phyloP scores from a whole-genome alignment of 2,797 vertebrate genomes.

The Acrocephalus scirpaceus region DNA sequence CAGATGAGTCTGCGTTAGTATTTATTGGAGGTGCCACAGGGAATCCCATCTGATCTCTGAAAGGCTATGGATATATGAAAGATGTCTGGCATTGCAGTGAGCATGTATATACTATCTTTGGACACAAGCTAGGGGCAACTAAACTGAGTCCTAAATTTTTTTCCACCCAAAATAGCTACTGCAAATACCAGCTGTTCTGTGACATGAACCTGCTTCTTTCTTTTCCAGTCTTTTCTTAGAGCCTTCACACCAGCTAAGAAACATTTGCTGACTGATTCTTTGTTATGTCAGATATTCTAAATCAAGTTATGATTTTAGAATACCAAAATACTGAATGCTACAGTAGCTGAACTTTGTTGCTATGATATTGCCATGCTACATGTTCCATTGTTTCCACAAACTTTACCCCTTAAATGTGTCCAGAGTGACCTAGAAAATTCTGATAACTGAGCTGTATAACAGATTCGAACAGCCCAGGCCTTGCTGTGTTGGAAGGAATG shows the following conservation, averaged over 20 bases:
- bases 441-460: background rate
- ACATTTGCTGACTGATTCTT: background rate
- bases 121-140: accelerated
- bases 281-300: background rate
- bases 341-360: background rate
- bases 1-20: background rate
- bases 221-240: background rate
- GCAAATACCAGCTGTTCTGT: background rate
- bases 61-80: background rate
- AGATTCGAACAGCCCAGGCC: background rate
- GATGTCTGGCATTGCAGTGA: background rate
- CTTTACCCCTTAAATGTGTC: background rate
- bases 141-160: background rate
- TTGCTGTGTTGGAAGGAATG: background rate
- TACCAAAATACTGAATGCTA: background rate
- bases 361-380: background rate
- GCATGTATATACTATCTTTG: background rate
- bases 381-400: background rate
- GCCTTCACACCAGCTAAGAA: background rate
- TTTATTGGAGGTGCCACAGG: background rate
- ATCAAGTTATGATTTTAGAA: background rate
- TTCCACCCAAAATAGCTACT: background rate
- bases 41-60: background rate
- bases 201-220: background rate
- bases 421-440: background rate